Base-by-base conservation (phyloP, 2,888 invertebrate genomes). In the Parnassius glacialis region DNA sequence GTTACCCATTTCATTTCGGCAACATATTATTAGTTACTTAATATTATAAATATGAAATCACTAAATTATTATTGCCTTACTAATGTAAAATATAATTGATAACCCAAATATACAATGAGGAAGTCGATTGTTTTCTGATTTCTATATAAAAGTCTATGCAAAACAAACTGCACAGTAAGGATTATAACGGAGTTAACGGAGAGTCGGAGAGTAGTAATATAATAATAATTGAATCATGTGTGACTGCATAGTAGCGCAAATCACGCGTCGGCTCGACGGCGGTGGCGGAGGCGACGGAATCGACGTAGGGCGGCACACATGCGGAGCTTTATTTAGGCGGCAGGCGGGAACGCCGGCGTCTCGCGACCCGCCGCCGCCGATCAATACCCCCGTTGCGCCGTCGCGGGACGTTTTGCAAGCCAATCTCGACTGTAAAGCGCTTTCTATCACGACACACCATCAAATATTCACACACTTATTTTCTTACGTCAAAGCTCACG, bases 281-380 rank as follows among this genome's bases (percentile, higher is more conserved):
- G 70, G 58, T 63, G 70, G 70, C 70, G 71, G 64, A 68, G 70
- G 59, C 71, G 71, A 63, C 70, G 71, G 66, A 73, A 67, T 66
- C 67, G 70, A 66, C 82, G 84, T 81, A 84, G 86, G 87, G 87
- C 73, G 79, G 79, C 84, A 85, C 87, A 89, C 89, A 90, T 87
- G 87, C 86, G 76, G 83, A 87, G 89, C 87, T 90, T 90, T 89
- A 90, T 90, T 90, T 91, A 90, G 89, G 90, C 87, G 87, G 87
- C 86, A 74, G 81, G 80, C 79, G 80, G 80, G 80, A 84, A 87
- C 89, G 89, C 86, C 89, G 85, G 87, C 88, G 88, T 88, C 90
- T 89, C 83, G 84, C 85, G 82, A 78, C 84, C 79, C 83, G 81
- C 79, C 83, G 82, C 82, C 90, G 90, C 82, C 90, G 90, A 91